Base-by-base conservation (phyloP, 2,888 invertebrate genomes). In the Vannuccia rotundouncinata region DNA sequence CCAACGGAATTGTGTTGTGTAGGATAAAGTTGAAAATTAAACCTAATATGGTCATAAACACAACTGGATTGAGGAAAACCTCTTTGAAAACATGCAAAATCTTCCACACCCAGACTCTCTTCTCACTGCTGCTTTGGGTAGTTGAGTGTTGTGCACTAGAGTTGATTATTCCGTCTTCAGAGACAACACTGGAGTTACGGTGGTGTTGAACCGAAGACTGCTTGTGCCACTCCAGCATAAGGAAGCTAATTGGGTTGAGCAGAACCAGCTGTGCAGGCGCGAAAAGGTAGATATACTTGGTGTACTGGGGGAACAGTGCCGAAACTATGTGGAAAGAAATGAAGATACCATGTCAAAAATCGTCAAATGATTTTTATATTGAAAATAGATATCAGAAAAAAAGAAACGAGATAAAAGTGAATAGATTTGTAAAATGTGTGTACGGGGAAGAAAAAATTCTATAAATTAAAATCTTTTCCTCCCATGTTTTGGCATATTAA, bases 41-140 rank as follows among this genome's bases (percentile, higher is more conserved):
- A 5, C 96, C 96, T 82, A 95, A 89, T n/a, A 94, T 89, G 0
- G 96, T 95, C 95, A 95, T 95, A 78, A 94, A 90, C n/a, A 96
- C 91, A 80, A 96, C 91, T 0, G 96, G 97, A 89, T 97, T 97
- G 13, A 92, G 90, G 81, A 93, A 90, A 78, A 95, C 92, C 1
- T 85, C 85, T 78, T 83, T 84, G 22, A 84, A 29, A 17, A 86
- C 30, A 22, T 73, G 27, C 5, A n/a, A n/a, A 10, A 73, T 2
- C 10, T 2, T 25, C 5, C 22, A 73, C 22, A 73, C 27, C 22
- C 22, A 10, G 2, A n/a, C n/a, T n/a, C n/a, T n/a, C n/a, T n/a
- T n/a, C n/a, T n/a, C n/a, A n/a, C n/a, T n/a, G n/a, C n/a, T n/a
- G n/a, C n/a, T n/a, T n/a, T n/a, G n/a, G n/a, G n/a, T n/a, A n/a